phyloP scores from a whole-genome alignment of 1,140 invertebrate species.

The Caenorhabditis latens region DNA sequence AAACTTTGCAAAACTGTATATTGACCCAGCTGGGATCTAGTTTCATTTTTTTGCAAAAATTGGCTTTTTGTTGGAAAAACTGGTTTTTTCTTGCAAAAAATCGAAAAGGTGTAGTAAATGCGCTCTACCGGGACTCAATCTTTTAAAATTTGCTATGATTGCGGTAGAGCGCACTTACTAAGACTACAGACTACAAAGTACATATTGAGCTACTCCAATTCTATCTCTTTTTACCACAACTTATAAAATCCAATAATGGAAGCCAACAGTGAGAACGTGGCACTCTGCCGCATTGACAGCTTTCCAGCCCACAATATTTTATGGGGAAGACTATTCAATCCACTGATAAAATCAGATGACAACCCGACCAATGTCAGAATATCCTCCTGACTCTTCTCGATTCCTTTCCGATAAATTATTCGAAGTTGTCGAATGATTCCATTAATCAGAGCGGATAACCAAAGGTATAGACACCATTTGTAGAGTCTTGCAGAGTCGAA shows the following conservation, averaged over 20 bases:
- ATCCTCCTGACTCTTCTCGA: slow-evolving; percentile 64
- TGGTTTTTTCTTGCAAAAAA: too few relatives aligned
- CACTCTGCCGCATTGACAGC: slow-evolving; percentile 58
- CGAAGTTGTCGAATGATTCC: slow-evolving; percentile 64
- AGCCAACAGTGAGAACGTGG: slow-evolving; percentile 65
- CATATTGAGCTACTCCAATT: too few relatives aligned
- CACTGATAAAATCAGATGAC: slow-evolving; percentile 62
- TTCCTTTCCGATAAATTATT: slow-evolving; percentile 51
- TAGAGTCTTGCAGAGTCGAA: slow-evolving; percentile 61
- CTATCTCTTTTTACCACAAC: slow-evolving; percentile 32
- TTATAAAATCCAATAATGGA: slow-evolving; percentile 69
- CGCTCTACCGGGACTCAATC: too few relatives aligned
- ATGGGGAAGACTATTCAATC: slow-evolving; percentile 35
- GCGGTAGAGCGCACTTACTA: too few relatives aligned
- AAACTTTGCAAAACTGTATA: too few relatives aligned
- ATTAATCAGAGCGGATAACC: slow-evolving; percentile 64
- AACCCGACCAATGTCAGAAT: slow-evolving; percentile 58
- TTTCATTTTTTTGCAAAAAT: too few relatives aligned
- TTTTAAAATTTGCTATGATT: too few relatives aligned
- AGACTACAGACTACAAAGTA: too few relatives aligned
- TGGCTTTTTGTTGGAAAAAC: too few relatives aligned
- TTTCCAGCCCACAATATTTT: slow-evolving; percentile 68
- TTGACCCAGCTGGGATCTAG: too few relatives aligned
- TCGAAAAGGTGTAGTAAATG: too few relatives aligned
- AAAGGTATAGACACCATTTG: slow-evolving; percentile 69